Base-by-base conservation (phyloP, 2,113 vertebrate species). In the Pollachius pollachius region DNA sequence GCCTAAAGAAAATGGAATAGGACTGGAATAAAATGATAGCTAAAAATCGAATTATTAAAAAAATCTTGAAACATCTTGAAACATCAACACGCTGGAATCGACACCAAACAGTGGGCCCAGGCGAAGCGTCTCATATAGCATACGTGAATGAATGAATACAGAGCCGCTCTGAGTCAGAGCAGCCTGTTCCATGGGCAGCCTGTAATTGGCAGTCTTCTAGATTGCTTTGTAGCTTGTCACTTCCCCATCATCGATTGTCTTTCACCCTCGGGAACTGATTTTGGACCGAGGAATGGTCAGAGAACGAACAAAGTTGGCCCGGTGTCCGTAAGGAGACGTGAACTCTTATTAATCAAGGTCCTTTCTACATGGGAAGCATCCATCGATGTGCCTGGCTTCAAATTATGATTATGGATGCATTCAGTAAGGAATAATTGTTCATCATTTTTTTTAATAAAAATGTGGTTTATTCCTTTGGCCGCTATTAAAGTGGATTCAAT, bases 141-240 rank as follows among this genome's bases (percentile, higher is more conserved):
- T 41, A 41, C 37, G 37, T 41, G 37, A 41, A 41, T 41, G 37
- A 41, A 41, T 5, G 37, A 41, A 41, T 41, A 11, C 5, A 41
- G 9, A 41, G 9, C 37, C 41, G 70, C 62, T 63, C 17, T 27
- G 72, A 41, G 68, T 77, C 68, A 67, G 15, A 67, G 13, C 52
- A 21, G 68, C 18, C 64, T 62, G 41, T 67, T 69, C 21, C 34
- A 69, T 74, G 61, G 73, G 65, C 62, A 57, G 68, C 63, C 52
- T 71, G 90, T 93, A 92, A 94, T 94, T 94, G 37, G 90, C 89
- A 90, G 95, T 94, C 93, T 91, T 1, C 93, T 89, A 94, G 93
- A 93, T 87, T 87, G 74, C 86, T 84, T 86, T 93, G 1, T 75
- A 84, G 87, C 93, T 95, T 91, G 88, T 87, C 92, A 93, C 92